Evolutionary conservation across 2,888 invertebrate genomes (phyloP).

Genomic region (Tortrix viridana): DNA sequence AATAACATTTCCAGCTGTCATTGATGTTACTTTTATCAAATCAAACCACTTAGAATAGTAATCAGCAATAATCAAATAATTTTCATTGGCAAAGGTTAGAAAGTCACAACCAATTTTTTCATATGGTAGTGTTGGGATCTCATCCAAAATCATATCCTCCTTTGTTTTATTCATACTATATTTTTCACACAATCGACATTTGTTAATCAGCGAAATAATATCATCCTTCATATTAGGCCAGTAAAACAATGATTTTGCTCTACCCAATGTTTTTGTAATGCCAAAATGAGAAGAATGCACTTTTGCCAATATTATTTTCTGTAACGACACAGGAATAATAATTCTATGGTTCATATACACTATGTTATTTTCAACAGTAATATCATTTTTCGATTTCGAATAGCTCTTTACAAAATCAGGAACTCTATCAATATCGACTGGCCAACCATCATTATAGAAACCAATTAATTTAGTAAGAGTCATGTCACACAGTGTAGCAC

Average conservation of each 20-base stretch:
- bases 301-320: slow-evolving; percentile 2
- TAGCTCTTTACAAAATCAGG: slow-evolving; percentile 11
- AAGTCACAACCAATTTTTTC: slow-evolving; percentile 11
- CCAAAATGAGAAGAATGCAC: slow-evolving; percentile 23
- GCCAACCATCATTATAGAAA: slow-evolving; percentile 23
- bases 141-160: slow-evolving; percentile 3
- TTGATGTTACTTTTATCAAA: slow-evolving; percentile 15
- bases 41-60: slow-evolving; percentile 32
- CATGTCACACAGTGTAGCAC: not conserved
- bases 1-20: slow-evolving; percentile 22
- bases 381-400: slow-evolving; percentile 19
- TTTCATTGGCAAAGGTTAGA: slow-evolving; percentile 12
- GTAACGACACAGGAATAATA: slow-evolving; percentile 8
- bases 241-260: slow-evolving; percentile 17
- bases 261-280: slow-evolving; percentile 12
- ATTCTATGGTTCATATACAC: slow-evolving; percentile 15
- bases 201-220: not conserved
- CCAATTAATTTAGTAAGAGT: not conserved
- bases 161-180: slow-evolving; percentile 18
- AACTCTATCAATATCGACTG: slow-evolving; percentile 4
- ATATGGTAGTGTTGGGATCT: slow-evolving; percentile 6
- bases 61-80: slow-evolving; percentile 28
- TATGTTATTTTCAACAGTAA: slow-evolving; percentile 14
- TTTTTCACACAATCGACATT: slow-evolving; percentile 22
- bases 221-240: slow-evolving; percentile 7